Evolutionary conservation across 2,797 vertebrate species (phyloP).

Genomic region (Eidolon dupreanum): DNA sequence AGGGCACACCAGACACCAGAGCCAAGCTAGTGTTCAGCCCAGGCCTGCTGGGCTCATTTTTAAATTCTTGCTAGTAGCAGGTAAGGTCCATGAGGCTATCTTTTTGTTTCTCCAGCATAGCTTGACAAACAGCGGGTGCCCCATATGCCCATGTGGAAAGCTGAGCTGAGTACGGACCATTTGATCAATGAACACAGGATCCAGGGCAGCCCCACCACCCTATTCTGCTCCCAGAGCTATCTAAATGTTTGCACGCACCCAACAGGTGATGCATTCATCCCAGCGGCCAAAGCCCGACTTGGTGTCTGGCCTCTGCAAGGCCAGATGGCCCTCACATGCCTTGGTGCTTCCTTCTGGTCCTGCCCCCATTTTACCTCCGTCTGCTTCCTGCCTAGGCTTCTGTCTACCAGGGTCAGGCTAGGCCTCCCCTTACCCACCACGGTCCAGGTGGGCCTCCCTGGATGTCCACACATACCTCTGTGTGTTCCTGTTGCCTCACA

Average conservation of each 20-base stretch:
- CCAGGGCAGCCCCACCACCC: not conserved
- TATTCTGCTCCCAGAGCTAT: not conserved
- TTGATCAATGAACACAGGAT: not conserved
- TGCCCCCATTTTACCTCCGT: not conserved
- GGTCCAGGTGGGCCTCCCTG: not conserved
- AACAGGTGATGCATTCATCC: not conserved
- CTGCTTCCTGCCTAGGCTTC: not conserved
- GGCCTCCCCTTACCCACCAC: not conserved
- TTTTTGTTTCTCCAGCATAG: too few relatives aligned
- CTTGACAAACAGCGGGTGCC: not conserved
- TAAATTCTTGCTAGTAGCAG: not conserved
- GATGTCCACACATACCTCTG: not conserved
- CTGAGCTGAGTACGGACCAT: not conserved
- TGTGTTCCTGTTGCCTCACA: not conserved
- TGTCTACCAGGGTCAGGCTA: not conserved
- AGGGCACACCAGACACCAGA: not conserved
- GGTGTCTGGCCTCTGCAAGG: not conserved
- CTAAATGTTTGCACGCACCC: not conserved
- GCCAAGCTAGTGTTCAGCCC: not conserved
- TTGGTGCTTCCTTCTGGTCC: not conserved
- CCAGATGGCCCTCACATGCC: not conserved
- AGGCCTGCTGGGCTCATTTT: not conserved
- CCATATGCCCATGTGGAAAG: accelerated
- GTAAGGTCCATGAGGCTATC: not conserved
- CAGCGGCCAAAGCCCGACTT: not conserved